Base-by-base conservation (phyloP, 2,113 vertebrate species). In the Probosciger aterrimus region DNA sequence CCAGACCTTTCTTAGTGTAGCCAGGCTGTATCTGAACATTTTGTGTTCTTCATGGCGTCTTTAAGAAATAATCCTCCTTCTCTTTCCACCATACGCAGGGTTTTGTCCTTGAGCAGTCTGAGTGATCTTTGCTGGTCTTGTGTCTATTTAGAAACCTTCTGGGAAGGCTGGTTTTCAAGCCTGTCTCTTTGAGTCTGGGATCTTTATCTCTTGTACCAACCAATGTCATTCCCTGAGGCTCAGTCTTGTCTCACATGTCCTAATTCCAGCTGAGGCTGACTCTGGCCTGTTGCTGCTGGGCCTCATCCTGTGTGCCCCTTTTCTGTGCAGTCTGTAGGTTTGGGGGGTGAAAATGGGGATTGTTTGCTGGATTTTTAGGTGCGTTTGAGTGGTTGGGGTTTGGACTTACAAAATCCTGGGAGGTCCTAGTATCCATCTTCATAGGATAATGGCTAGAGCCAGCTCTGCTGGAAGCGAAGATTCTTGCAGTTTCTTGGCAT, bases 401-500 rank as follows among this genome's bases (percentile, higher is more conserved):
- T 46, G 41, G 47, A 15, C 44, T 86, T 62, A 27, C 7, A 31
- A 59, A 93, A 53, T 79, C 31, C 70, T 79, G 23, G 30, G n/a
- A 41, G 52, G 59, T 79, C 30, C 50, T 39, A 5, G n/a, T 67
- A 69, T 43, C 57, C 18, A 2, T 83, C 69, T 79, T 89, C 82
- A 68, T 65, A 86, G 65, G 78, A 50, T 82, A 70, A 52, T 9
- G 44, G 53, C 33, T 69, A 37, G n/a, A 93, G 46, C n/a, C 73
- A 79, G 33, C 55, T 84, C 77, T 83, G 25, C 22, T 4, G 8
- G 69, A 76, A 94, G 84, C 53, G 52, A 55, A 90, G 64, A 76
- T 86, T 37, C 82, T 81, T 83, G 44, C 20, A 50, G 47, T 69
- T 95, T 78, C 78, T 82, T 92, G 92, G 49, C 84, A 47, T 81